Evolutionary conservation across 2,113 vertebrate genomes (phyloP), one percentile per base, ranked within the genome.

Genomic region (Pogonocichla stellata): DNA sequence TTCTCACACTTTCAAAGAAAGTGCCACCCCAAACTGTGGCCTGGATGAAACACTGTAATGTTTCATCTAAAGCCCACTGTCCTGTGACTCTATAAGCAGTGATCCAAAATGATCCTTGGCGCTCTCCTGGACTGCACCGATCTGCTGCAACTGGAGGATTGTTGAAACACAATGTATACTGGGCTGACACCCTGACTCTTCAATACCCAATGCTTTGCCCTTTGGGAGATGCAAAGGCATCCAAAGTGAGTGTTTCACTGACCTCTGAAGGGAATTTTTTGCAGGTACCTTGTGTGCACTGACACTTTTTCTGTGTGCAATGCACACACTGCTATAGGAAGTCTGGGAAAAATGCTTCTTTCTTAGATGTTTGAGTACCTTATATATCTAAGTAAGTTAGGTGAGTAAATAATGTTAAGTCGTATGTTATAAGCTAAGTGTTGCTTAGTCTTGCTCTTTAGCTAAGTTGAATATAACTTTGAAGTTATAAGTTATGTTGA

Each of bases 131-230:
- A 47, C 50, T 24, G 12, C 40, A 45, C 26, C 0, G 0, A 24
- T 8, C 26, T 36, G 22, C 40, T 45, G 5, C 8, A 19, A 8
- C 4, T 31, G 20, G 8, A 38, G n/a, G 12, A 56, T 19, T 1
- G 2, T 13, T 33, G 22, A 56, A 67, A 25, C 16, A 36, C 1
- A 7, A 7, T 1, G 9, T 43, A 19, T 19, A 7, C 6, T 19
- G 1, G 12, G n/a, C 28, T 36, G 26, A 36, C 36, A 31, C 12
- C 9, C 28, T 56, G 22, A 57, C 22, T 33, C 22, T 24, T 47
- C 0, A 0, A 36, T 20, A 4, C 40, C 20, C 3, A 16, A 3
- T 6, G 3, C 17, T 54, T 53, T 19, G 10, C 13, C 8, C 5
- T 0, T 3, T 47, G 33, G 19, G 38, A 45, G 25, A 29, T 11